phyloP scores from a whole-genome alignment of 2,888 invertebrate species.

The Scaptomyza reducta region DNA sequence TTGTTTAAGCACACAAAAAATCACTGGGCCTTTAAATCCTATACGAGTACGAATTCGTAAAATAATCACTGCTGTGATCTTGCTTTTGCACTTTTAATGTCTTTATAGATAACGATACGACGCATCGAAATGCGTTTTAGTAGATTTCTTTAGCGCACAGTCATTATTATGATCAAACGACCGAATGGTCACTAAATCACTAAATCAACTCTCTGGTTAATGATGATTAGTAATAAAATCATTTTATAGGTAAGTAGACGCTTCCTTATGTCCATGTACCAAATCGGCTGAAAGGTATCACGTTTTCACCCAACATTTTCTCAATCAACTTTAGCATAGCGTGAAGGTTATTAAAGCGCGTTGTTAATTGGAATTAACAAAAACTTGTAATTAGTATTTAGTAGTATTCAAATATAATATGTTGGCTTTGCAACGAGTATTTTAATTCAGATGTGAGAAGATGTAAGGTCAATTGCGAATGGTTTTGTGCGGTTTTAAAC shows the following conservation, averaged over 20 bases:
- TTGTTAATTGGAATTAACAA: background rate
- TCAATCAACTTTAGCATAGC: background rate
- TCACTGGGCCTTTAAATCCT: too few species aligned
- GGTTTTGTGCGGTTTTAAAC: too few species aligned
- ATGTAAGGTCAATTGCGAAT: too few species aligned
- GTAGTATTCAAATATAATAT: too few species aligned
- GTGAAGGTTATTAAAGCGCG: background rate
- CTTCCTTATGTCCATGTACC: background rate
- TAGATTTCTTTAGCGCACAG: too few species aligned
- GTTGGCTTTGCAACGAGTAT: too few species aligned
- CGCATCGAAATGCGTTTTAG: too few species aligned
- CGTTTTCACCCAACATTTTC: background rate
- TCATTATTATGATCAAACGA: background rate
- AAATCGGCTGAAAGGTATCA: background rate
- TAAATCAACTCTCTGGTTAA: background rate
- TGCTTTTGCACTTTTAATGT: background rate
- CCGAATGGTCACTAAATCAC: background rate
- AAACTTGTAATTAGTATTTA: background rate
- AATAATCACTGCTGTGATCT: background rate
- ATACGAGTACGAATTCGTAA: too few species aligned
- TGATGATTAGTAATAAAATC: background rate
- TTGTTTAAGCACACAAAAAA: slow-evolving; percentile 8
- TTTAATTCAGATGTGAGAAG: too few species aligned
- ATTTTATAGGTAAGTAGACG: background rate
- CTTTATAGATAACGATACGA: background rate